Conservation (phyloP, 2,113 vertebrate genomes). For the Gorsachius goisagi region DNA sequence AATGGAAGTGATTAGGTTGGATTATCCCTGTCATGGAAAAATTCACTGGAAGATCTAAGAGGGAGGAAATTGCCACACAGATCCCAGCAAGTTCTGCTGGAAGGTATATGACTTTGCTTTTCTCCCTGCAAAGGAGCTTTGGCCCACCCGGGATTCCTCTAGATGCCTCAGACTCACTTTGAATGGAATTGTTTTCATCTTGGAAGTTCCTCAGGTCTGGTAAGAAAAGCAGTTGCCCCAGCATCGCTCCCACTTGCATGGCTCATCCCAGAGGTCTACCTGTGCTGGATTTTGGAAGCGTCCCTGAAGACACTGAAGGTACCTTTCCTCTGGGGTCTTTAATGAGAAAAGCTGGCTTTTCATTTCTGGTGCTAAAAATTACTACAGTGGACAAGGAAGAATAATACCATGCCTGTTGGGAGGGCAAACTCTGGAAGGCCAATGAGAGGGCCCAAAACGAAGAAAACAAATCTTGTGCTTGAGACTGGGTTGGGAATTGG, state of each 20-base stretch:
- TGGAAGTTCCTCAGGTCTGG: background rate
- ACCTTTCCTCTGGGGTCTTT: background rate
- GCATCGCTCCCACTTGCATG: background rate
- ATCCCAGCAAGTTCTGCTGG: background rate
- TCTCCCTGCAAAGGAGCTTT: background rate
- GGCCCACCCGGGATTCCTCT: background rate
- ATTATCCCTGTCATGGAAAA: conserved; percentile 50
- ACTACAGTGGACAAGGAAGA: background rate
- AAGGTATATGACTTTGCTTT: background rate
- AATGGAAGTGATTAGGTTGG: conserved; percentile 56
- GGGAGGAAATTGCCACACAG: background rate
- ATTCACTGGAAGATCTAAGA: conserved; percentile 4
- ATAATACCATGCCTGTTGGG: background rate
- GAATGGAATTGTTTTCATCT: background rate
- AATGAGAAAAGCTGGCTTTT: background rate
- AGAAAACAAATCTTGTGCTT: background rate
- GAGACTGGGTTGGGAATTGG: background rate
- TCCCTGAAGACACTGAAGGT: background rate
- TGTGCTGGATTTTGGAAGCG: background rate
- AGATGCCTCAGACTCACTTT: background rate
- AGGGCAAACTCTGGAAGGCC: background rate
- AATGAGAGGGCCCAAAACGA: background rate
- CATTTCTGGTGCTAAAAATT: background rate
- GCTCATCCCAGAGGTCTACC: background rate
- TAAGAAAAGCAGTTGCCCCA: background rate